Base-by-base conservation (phyloP, 2,113 vertebrate genomes). In the Rhinogobius similis region DNA sequence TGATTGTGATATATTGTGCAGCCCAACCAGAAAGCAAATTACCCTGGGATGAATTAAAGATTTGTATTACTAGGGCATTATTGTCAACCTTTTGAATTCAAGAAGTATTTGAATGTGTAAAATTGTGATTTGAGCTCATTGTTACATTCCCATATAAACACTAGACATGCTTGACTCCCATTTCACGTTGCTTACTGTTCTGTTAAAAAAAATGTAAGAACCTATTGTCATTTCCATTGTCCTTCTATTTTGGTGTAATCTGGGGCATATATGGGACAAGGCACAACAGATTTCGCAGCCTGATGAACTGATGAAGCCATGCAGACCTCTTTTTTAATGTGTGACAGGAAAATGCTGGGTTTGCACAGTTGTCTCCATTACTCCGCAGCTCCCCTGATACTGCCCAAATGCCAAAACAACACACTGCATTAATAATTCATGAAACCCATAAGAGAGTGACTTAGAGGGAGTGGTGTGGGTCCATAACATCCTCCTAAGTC, bases 341-440 rank as follows among this genome's bases (percentile, higher is more conserved):
- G 23, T 65, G 66, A 83, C 75, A 24, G 62, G 10, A 44, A 85
- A 67, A 70, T 10, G 14, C 55, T 27, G 69, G 67, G 56, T 66
- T 20, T 4, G 20, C 65, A 65, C 64, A 56, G 24, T 14, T 3
- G 62, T 61, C 67, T 79, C 62, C 71, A 68, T 84, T 73, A 71
- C 76, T 66, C 83, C 75, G 75, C 73, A 73, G 77, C 77, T 81
- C 77, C 67, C 67, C 48, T 68, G 82, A 84, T 65, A 82, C 76
- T 78, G 44, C 26, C 69, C 24, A 62, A 78, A 85, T 72, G 72
- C 68, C 79, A 82, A 84, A 83, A 84, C 75, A 82, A 80, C 79
- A 77, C 67, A 24, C 39, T 62, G 64, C 76, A 82, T 88, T 73
- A 80, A 85, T 88, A 82, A 90, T 89, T 85, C 76, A 86, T 78